These are phyloP conservation scores for Abramis brama DNA, from an alignment of 2,113 vertebrate species.

Conservation along the genomic window DNA sequence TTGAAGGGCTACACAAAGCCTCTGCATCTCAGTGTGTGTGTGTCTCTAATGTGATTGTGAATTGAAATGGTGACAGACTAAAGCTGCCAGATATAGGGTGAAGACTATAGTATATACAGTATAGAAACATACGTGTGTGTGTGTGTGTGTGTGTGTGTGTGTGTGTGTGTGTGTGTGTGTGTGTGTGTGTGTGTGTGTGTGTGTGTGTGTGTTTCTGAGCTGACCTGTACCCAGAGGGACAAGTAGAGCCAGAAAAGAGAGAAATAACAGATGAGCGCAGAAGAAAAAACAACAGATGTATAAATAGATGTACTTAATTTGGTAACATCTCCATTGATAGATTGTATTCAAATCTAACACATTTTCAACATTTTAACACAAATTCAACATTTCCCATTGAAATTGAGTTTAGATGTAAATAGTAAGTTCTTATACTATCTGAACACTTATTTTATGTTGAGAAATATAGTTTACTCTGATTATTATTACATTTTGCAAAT, in stretches of 20 bases:
- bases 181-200: no score
- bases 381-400: background rate
- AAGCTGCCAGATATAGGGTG: conserved; percentile 56
- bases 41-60: conserved; percentile 58
- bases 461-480: no score
- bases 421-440: no score
- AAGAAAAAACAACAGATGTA: background rate
- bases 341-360: background rate
- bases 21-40: conserved; percentile 64
- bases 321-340: background rate
- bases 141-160: no score
- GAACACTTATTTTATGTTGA: no score
- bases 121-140: background rate
- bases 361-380: background rate
- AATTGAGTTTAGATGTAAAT: background rate
- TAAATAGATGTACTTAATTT: background rate
- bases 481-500: no score
- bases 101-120: conserved; percentile 47
- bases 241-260: no score
- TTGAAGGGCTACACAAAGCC: conserved; percentile 73
- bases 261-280: conserved; percentile 53
- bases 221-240: no score
- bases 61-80: conserved; percentile 66
- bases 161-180: no score
- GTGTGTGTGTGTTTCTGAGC: no score